Evolutionary conservation across 2,113 vertebrate genomes (phyloP).

Genomic region (Macrotis lagotis): DNA sequence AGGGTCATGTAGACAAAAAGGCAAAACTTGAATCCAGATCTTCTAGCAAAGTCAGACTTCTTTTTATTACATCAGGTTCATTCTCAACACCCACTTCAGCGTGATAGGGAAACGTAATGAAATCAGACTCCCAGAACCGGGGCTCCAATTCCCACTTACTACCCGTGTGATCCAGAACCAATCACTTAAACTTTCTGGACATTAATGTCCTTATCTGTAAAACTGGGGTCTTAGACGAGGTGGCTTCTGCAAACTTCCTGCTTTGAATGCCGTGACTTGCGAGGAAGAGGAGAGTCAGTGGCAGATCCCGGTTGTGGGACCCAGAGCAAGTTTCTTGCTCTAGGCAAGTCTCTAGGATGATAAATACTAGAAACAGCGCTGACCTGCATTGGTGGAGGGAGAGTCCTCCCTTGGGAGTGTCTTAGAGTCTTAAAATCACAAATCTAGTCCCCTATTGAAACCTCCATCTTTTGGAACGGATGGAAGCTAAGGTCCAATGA

Average conservation of each 20-base stretch:
- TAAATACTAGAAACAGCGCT: neutral
- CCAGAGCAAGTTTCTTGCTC: neutral
- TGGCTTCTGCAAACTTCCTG: neutral
- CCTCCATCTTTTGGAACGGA: neutral
- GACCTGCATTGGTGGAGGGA: neutral
- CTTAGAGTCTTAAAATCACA: neutral
- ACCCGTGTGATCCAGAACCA: neutral
- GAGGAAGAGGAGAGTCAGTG: neutral
- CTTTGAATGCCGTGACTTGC: neutral
- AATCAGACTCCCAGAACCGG: neutral
- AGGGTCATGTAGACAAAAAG: neutral
- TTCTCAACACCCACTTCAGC: neutral
- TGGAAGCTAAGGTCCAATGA: neutral
- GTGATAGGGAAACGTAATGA: neutral
- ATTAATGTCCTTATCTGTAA: neutral
- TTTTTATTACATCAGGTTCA: neutral
- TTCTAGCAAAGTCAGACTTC: neutral
- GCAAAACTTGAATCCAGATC: neutral
- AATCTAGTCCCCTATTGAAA: no score
- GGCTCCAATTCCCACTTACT: neutral
- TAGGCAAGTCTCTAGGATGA: neutral
- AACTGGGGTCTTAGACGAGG: neutral
- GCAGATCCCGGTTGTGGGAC: no score
- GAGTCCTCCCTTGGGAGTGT: neutral
- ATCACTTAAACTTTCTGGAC: neutral